These are phyloP conservation scores for Asbolus verrucosus DNA, from an alignment of 1,140 invertebrate genomes.

Conservation along the genomic window DNA sequence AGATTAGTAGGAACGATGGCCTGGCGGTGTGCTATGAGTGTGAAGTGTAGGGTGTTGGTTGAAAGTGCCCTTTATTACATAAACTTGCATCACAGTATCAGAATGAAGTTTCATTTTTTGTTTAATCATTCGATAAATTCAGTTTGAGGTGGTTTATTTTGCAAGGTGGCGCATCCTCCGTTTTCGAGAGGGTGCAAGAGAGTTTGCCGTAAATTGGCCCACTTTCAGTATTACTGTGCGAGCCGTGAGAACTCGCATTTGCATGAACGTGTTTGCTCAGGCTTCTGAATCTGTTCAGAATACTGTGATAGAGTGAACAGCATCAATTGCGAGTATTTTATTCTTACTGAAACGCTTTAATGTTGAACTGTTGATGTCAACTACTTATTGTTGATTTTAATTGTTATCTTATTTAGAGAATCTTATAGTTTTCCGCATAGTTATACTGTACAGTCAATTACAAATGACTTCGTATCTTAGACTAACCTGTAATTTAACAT, in stretches of 20 bases:
- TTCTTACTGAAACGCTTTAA: slow-evolving; percentile 47
- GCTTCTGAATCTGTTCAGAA: slow-evolving; percentile 41
- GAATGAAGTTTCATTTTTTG: slow-evolving; percentile 10
- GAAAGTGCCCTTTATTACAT: slow-evolving; percentile 41
- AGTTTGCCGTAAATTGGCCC: slow-evolving; percentile 33
- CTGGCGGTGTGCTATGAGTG: slow-evolving; percentile 24
- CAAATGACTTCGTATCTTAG: slow-evolving; percentile 44
- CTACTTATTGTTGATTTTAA: slow-evolving; percentile 51
- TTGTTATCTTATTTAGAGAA: slow-evolving; percentile 50
- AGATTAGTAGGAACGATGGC: slow-evolving; percentile 1
- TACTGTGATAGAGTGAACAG: slow-evolving; percentile 51
- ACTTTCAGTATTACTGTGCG: slow-evolving; percentile 48
- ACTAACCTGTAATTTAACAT: slow-evolving; percentile 48
- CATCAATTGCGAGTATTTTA: slow-evolving; percentile 29
- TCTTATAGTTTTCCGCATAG: slow-evolving; percentile 43
- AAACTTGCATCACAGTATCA: slow-evolving; percentile 19
- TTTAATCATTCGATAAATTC: slow-evolving; percentile 10
- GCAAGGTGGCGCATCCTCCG: slow-evolving; percentile 16
- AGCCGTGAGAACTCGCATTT: slow-evolving; percentile 36
- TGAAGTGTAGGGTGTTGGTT: slow-evolving; percentile 38
- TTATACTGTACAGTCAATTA: slow-evolving; percentile 53
- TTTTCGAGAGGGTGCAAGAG: slow-evolving; percentile 4
- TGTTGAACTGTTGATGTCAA: slow-evolving; percentile 50
- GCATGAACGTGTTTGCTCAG: slow-evolving; percentile 41
- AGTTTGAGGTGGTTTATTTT: slow-evolving; percentile 27